phyloP scores from a whole-genome alignment of 2,888 invertebrate species.

The Thysanoteuthis rhombus region DNA sequence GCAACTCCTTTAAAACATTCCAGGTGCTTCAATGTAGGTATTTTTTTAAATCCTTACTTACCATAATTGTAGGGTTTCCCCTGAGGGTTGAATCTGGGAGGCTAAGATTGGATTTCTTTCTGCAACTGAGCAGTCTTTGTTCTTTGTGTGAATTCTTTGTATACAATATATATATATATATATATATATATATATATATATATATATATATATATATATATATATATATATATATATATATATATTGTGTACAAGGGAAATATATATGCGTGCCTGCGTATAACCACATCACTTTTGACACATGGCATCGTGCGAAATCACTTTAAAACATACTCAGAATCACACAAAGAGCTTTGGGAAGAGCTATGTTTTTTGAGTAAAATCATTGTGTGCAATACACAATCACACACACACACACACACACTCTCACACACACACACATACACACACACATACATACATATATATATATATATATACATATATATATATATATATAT shows the following conservation, averaged over 20 bases:
- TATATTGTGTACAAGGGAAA: too few species aligned
- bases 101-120: background rate
- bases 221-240: background rate
- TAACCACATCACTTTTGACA: too few species aligned
- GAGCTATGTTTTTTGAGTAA: background rate
- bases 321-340: too few species aligned
- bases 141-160: background rate
- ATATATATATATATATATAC: background rate
- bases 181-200: background rate
- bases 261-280: too few species aligned
- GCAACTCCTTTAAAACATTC: background rate
- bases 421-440: background rate
- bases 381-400: background rate
- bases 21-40: background rate
- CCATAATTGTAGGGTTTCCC: background rate
- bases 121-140: background rate
- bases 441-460: background rate
- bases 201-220: background rate
- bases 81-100: background rate
- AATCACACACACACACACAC: background rate
- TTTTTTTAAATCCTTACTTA: background rate
- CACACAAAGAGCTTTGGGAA: too few species aligned
- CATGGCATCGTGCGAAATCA: too few species aligned
- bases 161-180: background rate
- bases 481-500: background rate